Evolutionary conservation across 1,140 invertebrate species (phyloP), one percentile per base, ranked within the genome.

Genomic region (Hormaphis cornu): DNA sequence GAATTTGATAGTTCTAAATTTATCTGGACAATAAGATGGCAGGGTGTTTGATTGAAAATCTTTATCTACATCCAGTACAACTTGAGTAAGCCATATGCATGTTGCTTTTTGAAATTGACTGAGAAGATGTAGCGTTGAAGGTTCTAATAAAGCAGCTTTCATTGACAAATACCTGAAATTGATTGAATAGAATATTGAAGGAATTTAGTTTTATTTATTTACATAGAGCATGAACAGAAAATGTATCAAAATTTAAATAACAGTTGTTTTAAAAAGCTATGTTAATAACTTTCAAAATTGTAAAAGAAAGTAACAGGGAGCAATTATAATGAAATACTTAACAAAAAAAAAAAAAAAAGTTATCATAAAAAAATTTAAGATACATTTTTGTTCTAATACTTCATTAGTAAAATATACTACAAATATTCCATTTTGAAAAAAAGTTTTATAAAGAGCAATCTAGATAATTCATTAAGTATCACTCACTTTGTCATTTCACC

Each of bases 41-140:
- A 73, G 73, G 40, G 75, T 75, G 40, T 37, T 48, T 48, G 44
- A 72, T 14, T 70, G 20, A 22, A 66, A 66, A 48, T 66, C 61
- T 35, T 66, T 66, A 12, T 69, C 54, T 26, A 42, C 35, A 44
- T 69, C 61, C 7, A 48, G 48, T 8, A 89, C 87, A 10, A 94
- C 82, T 77, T 95, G 90, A 37, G 87, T 84, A 18, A 96, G 77
- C 91, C 91, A 97, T 54, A 85, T 85, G 46, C 89, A 86, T 1
- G 91, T 89, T 4, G 87, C 85, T 22, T 90, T 85, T 73, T 89
- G 86, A 74, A 97, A 89, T 72, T 88, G 84, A 56, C 89, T 81
- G 56, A 88, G 76, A 69, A 86, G 81, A 63, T 84, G 82, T 28
- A 91, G 74, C 74, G 86, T 82, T 14, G 84, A 81, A 12, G 87